These are phyloP conservation scores for Gnatocerus cornutus DNA, from an alignment of 2,888 invertebrate species.

Conservation along the genomic window DNA sequence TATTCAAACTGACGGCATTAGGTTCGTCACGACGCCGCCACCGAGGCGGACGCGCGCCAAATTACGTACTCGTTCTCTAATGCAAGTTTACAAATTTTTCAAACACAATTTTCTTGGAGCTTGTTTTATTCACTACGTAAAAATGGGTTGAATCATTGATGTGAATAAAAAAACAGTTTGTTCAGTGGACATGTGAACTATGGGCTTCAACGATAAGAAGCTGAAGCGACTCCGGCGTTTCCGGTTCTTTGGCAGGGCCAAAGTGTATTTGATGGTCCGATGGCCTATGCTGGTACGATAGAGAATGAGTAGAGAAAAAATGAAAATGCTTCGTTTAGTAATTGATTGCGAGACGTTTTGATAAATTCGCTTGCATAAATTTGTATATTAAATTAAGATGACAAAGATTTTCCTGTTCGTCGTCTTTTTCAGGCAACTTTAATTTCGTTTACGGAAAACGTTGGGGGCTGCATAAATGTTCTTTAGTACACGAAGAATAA, in stretches of 20 bases:
- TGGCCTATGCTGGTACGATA: conserved; percentile 75
- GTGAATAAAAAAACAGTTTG: conserved; percentile 7
- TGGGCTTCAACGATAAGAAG: conserved; percentile 74
- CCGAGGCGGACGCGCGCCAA: conserved; percentile 9
- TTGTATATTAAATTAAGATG: conserved; percentile 24
- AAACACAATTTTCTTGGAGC: conserved; percentile 6
- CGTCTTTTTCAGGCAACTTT: neutral
- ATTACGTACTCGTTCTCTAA: conserved; percentile 23
- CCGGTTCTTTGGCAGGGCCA: conserved; percentile 76
- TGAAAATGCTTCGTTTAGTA: no score
- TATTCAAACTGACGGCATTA: conserved; percentile 41
- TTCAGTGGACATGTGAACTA: conserved; percentile 37
- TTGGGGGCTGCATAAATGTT: neutral
- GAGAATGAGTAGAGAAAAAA: no score
- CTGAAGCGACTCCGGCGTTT: conserved; percentile 74
- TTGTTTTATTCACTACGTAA: no score
- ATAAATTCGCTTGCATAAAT: conserved; percentile 37
- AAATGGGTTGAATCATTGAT: conserved; percentile 27
- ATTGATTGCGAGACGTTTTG: conserved; percentile 21
- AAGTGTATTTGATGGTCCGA: conserved; percentile 76
- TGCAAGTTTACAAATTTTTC: conserved; percentile 20
- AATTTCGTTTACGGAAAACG: conserved; percentile 1
- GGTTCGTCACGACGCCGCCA: conserved; percentile 42
- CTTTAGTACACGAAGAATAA: no score
- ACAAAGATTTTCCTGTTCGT: conserved; percentile 12